A percentile compares a stretch with the other conserved stretches of the same genome.
phyloP scores from a whole-genome alignment of 1,140 invertebrate species.

The Coboldia fuscipes region DNA sequence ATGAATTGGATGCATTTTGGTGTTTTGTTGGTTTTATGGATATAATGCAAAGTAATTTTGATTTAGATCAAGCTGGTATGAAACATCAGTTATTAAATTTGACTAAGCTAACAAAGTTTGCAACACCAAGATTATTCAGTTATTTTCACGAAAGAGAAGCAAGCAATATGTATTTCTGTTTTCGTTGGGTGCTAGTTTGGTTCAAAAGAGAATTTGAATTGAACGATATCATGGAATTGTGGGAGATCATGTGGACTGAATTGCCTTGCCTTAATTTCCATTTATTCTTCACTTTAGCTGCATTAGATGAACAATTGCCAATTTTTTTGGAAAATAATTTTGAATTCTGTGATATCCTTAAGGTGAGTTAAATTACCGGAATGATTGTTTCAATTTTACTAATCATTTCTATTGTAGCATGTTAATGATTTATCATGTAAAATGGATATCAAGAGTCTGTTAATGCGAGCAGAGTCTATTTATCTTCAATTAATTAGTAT shows the following conservation, averaged over 20 bases:
- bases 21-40: slow-evolving; percentile 99
- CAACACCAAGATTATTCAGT: slow-evolving; percentile 62
- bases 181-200: slow-evolving; percentile 73
- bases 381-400: slow-evolving; percentile 9
- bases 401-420: slow-evolving; percentile 45
- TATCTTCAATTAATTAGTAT: slow-evolving; percentile 58
- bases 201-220: slow-evolving; percentile 64
- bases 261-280: slow-evolving; percentile 88
- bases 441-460: slow-evolving; percentile 54
- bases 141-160: slow-evolving; percentile 85
- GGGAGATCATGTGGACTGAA: slow-evolving; percentile 78
- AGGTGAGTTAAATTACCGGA: too few species aligned
- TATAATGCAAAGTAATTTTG: slow-evolving; percentile 88
- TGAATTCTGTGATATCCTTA: slow-evolving; percentile 90
- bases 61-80: slow-evolving; percentile 94
- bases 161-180: slow-evolving; percentile 97
- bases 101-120: slow-evolving; percentile 55
- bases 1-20: slow-evolving; percentile 94
- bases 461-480: slow-evolving; percentile 75
- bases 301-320: slow-evolving; percentile 71
- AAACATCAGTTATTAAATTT: slow-evolving; percentile 78
- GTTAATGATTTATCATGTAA: slow-evolving; percentile 78
- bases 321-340: slow-evolving; percentile 74
- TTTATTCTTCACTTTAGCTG: slow-evolving; percentile 71
- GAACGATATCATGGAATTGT: slow-evolving; percentile 51